phyloP scores from a whole-genome alignment of 2,113 vertebrate species.

The Melanerpes aurifrons region DNA sequence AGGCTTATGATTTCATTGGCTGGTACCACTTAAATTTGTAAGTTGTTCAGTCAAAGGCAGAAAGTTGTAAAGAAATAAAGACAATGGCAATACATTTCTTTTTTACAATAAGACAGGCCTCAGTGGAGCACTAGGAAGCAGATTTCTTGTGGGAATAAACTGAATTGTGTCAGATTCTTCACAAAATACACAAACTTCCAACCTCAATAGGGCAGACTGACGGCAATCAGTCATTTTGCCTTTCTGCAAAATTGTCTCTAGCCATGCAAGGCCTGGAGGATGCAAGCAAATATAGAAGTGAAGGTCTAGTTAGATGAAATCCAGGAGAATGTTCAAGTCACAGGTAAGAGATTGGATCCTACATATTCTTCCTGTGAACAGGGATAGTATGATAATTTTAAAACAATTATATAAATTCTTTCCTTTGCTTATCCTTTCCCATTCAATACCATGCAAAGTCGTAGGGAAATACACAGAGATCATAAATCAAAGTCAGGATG shows the following conservation, averaged over 20 bases:
- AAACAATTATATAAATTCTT: background rate
- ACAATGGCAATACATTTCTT: background rate
- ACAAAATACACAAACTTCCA: background rate
- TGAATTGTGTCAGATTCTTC: background rate
- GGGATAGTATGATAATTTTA: background rate
- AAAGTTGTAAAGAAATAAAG: background rate
- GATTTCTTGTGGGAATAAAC: background rate
- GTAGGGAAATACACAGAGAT: background rate
- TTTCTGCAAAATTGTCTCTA: background rate
- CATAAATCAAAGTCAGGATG: background rate
- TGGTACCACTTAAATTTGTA: background rate
- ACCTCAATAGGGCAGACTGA: background rate
- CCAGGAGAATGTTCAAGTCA: background rate
- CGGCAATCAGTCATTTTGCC: background rate
- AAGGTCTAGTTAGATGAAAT: background rate
- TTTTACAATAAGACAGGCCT: background rate
- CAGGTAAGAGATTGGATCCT: background rate
- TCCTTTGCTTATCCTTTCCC: background rate
- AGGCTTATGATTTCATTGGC: background rate
- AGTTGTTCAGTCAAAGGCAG: background rate
- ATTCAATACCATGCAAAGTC: background rate
- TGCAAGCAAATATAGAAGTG: background rate
- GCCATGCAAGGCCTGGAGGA: background rate
- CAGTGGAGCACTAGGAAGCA: background rate
- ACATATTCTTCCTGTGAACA: background rate